Evolutionary conservation across 2,888 invertebrate species (phyloP).

Genomic region (Dexiosoma caninum): DNA sequence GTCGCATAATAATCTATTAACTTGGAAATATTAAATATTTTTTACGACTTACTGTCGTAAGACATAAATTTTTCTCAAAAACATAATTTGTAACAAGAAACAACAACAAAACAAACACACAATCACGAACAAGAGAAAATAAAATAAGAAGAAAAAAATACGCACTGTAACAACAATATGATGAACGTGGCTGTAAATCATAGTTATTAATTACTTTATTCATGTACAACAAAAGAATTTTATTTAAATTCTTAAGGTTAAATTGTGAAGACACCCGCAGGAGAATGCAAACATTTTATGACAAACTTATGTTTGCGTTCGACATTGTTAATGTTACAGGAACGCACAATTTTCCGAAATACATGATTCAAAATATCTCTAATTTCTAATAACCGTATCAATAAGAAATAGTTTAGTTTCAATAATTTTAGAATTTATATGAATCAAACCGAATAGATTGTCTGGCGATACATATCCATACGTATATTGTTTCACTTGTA

Average conservation of each 20-base stretch:
- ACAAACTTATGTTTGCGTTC: neutral
- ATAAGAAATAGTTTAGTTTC: too few species aligned
- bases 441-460: too few species aligned
- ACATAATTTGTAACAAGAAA: constrained; percentile 34
- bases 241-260: neutral
- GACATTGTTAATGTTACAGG: neutral
- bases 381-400: too few species aligned
- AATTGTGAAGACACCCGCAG: too few species aligned
- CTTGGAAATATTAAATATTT: constrained; percentile 15
- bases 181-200: constrained; percentile 51
- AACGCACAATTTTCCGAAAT: neutral
- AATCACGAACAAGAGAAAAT: too few species aligned
- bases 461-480: too few species aligned
- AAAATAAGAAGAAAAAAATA: too few species aligned
- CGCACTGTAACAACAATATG: too few species aligned
- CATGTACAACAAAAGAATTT: neutral
- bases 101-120: neutral
- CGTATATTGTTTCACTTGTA: too few species aligned
- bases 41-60: constrained; percentile 34
- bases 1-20: constrained; percentile 41
- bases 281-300: neutral
- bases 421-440: too few species aligned
- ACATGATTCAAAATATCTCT: too few species aligned
- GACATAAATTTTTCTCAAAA: constrained; percentile 44
- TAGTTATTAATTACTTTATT: constrained; percentile 49